Percentiles rank a stretch among this genome's conserved stretches.
Conservation (phyloP, 2,888 invertebrate genomes). For the Melieria omissa region DNA sequence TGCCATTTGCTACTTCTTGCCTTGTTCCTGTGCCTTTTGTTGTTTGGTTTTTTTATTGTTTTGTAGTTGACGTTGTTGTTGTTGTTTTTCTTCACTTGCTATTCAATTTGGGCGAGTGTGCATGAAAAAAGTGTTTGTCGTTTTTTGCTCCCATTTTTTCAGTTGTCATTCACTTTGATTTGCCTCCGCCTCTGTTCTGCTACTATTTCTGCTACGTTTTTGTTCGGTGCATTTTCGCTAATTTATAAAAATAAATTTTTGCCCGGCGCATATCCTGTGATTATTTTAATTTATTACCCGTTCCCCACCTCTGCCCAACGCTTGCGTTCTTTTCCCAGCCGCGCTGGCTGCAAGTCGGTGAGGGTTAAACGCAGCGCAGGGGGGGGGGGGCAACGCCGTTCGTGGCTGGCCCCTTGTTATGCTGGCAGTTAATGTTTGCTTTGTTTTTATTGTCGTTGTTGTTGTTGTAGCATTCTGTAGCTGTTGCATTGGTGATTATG, state of each 20-base stretch:
- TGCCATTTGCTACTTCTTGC: no score
- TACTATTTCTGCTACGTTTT: constrained; percentile 24
- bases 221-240: constrained; percentile 49
- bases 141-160: constrained; percentile 22
- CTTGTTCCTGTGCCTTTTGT: no score
- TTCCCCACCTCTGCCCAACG: no score
- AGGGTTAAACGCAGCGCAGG: neutral
- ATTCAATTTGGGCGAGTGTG: constrained; percentile 62
- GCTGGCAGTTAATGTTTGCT: constrained; percentile 4
- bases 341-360: neutral
- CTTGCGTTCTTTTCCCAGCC: neutral
- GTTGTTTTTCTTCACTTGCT: constrained; percentile 28
- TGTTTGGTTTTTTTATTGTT: no score
- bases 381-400: neutral
- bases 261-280: constrained; percentile 18
- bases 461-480: no score
- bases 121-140: constrained; percentile 55
- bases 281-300: neutral
- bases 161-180: no score
- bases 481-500: constrained; percentile 24
- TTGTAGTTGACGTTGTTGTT: neutral
- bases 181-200: constrained; percentile 3
- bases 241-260: constrained; percentile 57
- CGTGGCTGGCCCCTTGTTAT: neutral
- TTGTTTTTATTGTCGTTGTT: no score